Evolutionary conservation across 2,797 vertebrate genomes (phyloP).

Genomic region (Siniperca obscura): DNA sequence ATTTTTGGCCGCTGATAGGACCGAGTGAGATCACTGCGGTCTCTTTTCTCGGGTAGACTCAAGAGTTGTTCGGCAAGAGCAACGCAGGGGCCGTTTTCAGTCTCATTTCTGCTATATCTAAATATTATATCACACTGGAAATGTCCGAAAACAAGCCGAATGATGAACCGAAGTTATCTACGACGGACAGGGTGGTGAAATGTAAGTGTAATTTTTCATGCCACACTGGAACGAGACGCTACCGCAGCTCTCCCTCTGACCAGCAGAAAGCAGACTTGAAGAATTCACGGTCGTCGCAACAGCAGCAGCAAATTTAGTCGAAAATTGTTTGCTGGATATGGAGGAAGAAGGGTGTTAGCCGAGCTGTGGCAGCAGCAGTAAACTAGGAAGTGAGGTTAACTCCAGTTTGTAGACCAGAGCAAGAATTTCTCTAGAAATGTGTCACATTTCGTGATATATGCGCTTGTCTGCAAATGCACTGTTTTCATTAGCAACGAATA

Average conservation of each 20-base stretch:
- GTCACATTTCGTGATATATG: constrained; percentile 21
- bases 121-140: constrained; percentile 87
- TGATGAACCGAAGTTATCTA: constrained; percentile 97
- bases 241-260: constrained; percentile 27
- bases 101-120: constrained; percentile 73
- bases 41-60: constrained; percentile 77
- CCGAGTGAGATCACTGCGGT: constrained; percentile 83
- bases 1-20: constrained; percentile 85
- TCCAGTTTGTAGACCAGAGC: constrained; percentile 57
- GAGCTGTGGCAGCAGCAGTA: constrained; percentile 78
- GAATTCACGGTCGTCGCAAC: constrained; percentile 45
- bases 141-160: constrained; percentile 98
- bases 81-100: constrained; percentile 76
- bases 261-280: constrained; percentile 36
- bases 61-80: constrained; percentile 80
- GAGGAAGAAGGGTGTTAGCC: constrained; percentile 86
- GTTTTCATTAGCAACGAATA: constrained; percentile 17
- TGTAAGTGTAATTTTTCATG: constrained; percentile 85
- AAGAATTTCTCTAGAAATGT: constrained; percentile 40
- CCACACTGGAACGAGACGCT: constrained; percentile 25
- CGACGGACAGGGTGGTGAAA: constrained; percentile 97
- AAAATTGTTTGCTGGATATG: constrained; percentile 61
- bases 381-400: constrained; percentile 90
- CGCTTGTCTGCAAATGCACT: neutral
- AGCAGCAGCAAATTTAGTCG: constrained; percentile 51